These are phyloP conservation scores for Xerus inauris DNA, from an alignment of 2,113 vertebrate genomes.

Conservation along the genomic window DNA sequence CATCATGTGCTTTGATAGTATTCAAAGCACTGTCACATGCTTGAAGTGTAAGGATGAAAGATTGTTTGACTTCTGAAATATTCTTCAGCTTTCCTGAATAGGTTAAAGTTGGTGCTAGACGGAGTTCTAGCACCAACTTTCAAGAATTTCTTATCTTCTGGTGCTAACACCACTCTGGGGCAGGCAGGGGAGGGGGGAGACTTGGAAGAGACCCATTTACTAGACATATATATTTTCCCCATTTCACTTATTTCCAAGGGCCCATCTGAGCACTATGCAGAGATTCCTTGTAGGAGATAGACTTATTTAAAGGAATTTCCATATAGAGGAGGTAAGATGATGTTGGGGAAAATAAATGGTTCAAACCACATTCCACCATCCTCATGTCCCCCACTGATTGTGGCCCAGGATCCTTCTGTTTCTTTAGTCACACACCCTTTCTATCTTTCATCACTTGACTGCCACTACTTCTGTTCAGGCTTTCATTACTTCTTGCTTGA, in stretches of 20 bases:
- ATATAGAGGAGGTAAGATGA: background rate
- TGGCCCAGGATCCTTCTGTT: background rate
- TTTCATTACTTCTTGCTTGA: background rate
- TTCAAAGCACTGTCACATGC: background rate
- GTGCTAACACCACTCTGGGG: no score
- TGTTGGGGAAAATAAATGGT: background rate
- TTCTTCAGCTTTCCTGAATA: background rate
- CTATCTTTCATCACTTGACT: background rate
- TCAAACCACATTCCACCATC: background rate
- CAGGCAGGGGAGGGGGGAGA: no score
- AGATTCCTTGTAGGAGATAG: background rate
- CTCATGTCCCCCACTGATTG: accelerated
- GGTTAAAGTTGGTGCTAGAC: no score
- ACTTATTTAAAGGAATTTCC: background rate
- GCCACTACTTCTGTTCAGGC: background rate
- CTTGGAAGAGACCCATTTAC: background rate
- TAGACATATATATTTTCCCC: background rate
- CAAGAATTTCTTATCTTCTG: background rate
- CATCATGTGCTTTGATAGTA: background rate
- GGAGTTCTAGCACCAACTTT: background rate
- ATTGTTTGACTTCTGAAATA: background rate
- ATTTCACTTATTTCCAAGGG: background rate
- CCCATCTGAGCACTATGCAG: background rate
- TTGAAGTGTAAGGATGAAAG: background rate
- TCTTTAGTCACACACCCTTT: background rate